Percentiles rank a stretch among this genome's conserved stretches.
Conservation (phyloP, 2,113 vertebrate species). For the Cryptomyrus ogoouensis region DNA sequence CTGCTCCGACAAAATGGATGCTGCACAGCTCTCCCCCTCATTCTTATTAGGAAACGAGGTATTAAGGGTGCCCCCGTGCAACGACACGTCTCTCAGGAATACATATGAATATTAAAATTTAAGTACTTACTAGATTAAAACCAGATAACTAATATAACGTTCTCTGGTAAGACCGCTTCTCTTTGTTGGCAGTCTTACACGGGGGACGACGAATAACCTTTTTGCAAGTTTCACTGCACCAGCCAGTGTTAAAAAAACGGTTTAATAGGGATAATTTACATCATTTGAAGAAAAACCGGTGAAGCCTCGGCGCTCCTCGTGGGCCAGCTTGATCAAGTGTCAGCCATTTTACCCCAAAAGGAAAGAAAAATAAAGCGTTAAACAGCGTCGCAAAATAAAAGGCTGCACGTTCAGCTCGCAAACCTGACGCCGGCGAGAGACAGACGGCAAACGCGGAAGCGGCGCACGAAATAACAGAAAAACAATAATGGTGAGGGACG, state of each 20-base stretch:
- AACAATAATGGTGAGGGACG: neutral
- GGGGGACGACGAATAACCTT: neutral
- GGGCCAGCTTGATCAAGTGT: constrained; percentile 32
- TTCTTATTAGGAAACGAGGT: neutral
- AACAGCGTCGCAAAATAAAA: neutral
- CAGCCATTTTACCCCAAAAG: constrained; percentile 47
- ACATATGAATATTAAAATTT: neutral
- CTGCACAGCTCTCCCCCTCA: constrained; percentile 15
- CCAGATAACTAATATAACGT: neutral
- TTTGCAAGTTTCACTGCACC: neutral
- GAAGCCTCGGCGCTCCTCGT: neutral
- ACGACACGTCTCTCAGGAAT: neutral
- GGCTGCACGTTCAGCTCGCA: neutral
- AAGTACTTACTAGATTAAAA: neutral
- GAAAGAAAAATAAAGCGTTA: constrained; percentile 15
- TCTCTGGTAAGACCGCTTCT: neutral
- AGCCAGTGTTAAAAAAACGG: neutral
- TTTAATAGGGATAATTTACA: neutral
- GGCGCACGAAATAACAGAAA: neutral
- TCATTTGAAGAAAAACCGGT: neutral
- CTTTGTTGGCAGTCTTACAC: neutral
- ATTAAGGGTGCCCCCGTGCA: neutral
- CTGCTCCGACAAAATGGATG: constrained; percentile 29
- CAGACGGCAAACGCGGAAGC: neutral
- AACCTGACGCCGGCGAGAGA: neutral